Base-by-base conservation (phyloP, 2,113 vertebrate species). In the Aphelocoma coerulescens region DNA sequence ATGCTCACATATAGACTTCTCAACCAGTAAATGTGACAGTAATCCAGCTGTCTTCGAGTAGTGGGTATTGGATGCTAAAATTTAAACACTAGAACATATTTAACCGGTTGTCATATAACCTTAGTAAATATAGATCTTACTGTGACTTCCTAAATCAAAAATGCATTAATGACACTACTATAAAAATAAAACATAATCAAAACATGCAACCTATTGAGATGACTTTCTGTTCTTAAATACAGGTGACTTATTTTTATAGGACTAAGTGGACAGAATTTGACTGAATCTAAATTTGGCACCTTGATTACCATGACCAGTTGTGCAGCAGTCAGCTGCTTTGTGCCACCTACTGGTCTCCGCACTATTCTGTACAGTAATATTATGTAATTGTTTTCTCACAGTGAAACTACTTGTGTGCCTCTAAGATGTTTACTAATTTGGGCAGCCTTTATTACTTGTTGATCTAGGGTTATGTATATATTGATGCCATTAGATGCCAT, bases 81-180 rank as follows among this genome's bases (percentile, higher is more conserved):
- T 63, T 78, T 63, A 39, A 90, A 39, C 16, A 33, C 12, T 55
- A 27, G 6, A 9, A 67, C 35, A 18, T 46, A 59, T 39, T 73
- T 78, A 67, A 57, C 9, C 16, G 75, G 11, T 5, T 88, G 16
- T n/a, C 7, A 62, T 75, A 67, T 18, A 62, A 67, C 26, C 35
- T 62, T 33, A 71, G 46, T 84, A n/a, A 63, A 33, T 46, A 71
- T 11, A 71, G 13, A 55, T 49, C 46, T 62, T 71, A 46, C 4
- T 21, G 7, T 41, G 35, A 41, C 39, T 62, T 71, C 11, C 11
- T 58, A 67, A 84, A 77, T 62, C 14, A 55, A 21, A 93, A 80
- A 44, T 37, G 2, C 8, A 14, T 69, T 61, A 27, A 58, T 61
- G 16, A 57, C 1, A 1, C 3, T 32, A 41, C 1, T 66, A 10